These are phyloP conservation scores for Gopherus evgoodei DNA, from an alignment of 2,113 vertebrate genomes.

Conservation along the genomic window DNA sequence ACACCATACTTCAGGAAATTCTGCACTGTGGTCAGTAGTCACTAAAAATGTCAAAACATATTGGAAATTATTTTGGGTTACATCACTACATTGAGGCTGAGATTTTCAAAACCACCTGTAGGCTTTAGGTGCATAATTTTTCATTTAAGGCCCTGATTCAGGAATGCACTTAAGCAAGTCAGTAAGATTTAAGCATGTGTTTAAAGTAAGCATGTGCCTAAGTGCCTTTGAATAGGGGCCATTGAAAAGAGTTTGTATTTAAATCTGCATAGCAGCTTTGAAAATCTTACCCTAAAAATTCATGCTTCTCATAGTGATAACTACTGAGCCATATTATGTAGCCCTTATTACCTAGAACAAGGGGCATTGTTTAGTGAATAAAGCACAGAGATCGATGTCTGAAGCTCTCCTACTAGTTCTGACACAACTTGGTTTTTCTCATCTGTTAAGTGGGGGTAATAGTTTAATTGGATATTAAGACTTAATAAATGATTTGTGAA, in stretches of 20 bases:
- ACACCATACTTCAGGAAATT: fast-evolving
- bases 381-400: background rate
- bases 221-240: background rate
- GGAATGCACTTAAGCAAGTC: background rate
- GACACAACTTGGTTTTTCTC: background rate
- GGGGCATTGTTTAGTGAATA: fast-evolving
- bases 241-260: background rate
- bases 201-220: background rate
- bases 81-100: background rate
- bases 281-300: background rate
- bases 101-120: background rate
- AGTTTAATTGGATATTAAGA: background rate
- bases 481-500: background rate
- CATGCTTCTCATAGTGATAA: background rate
- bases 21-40: background rate
- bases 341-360: background rate
- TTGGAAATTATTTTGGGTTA: fast-evolving
- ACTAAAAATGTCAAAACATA: background rate
- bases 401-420: background rate
- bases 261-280: background rate
- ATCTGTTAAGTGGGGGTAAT: background rate
- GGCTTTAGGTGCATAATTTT: background rate
- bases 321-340: background rate
- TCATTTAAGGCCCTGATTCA: background rate
- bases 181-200: background rate